phyloP scores from a whole-genome alignment of 2,797 vertebrate genomes.

The Pseudomugil tenellus region DNA sequence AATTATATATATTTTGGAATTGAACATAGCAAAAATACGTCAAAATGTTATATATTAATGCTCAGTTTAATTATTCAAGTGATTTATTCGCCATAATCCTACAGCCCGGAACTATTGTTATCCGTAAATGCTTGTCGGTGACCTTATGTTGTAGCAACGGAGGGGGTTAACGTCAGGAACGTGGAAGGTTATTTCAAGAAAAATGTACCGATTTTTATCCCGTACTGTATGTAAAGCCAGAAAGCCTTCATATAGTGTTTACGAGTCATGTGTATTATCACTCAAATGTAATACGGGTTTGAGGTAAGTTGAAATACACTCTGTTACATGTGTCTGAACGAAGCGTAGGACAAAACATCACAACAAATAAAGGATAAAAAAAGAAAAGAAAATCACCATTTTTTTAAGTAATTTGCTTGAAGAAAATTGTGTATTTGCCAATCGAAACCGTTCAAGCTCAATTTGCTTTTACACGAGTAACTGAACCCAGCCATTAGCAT shows the following conservation, averaged over 20 bases:
- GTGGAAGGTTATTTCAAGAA: constrained; percentile 65
- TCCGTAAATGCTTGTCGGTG: constrained; percentile 13
- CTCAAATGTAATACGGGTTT: constrained; percentile 45
- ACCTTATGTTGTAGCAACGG: constrained; percentile 32
- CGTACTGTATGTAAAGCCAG: constrained; percentile 35
- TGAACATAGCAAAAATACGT: neutral
- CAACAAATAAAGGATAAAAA: neutral
- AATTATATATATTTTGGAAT: neutral
- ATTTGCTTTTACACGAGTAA: neutral
- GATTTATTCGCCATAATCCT: neutral
- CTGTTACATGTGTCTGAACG: neutral
- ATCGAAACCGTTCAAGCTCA: neutral
- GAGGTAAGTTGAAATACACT: constrained; percentile 61
- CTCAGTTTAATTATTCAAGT: neutral
- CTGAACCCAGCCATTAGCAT: neutral
- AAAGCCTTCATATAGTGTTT: constrained; percentile 23
- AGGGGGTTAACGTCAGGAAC: constrained; percentile 24
- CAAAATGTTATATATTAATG: neutral
- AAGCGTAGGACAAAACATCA: neutral
- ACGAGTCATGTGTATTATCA: constrained; percentile 21
- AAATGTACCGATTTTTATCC: constrained; percentile 71
- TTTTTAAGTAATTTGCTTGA: neutral
- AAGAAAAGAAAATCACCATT: neutral
- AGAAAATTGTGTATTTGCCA: no score
- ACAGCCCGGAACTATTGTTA: constrained; percentile 56